Evolutionary conservation across 1,140 invertebrate species (phyloP).

Genomic region (Cydia amplana): DNA sequence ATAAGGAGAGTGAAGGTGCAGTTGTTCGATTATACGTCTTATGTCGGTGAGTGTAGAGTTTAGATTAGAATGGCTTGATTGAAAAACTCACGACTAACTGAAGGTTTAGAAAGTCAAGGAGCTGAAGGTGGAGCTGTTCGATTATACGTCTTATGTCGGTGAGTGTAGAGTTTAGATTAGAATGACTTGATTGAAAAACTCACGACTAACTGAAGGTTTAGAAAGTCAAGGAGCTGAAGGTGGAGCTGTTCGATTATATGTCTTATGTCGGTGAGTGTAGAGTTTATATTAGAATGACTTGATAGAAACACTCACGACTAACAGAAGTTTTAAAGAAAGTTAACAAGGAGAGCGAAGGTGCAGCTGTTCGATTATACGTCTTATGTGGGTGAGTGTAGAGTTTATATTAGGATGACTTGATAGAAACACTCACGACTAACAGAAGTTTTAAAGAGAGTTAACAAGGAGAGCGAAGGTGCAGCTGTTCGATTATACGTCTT

Average conservation of each 20-base stretch:
- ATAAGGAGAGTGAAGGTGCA: constrained; percentile 75
- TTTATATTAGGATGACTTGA: not conserved
- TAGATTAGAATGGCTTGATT: not conserved
- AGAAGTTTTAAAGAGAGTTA: no score
- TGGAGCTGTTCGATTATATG: constrained; percentile 82
- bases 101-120: no score
- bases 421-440: no score
- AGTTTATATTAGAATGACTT: not conserved
- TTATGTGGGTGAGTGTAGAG: constrained; percentile 74
- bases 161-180: constrained; percentile 40
- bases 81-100: no score
- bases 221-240: constrained; percentile 63
- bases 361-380: constrained; percentile 82
- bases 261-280: constrained; percentile 77
- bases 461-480: constrained; percentile 77
- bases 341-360: constrained; percentile 75
- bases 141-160: constrained; percentile 81
- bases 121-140: constrained; percentile 81
- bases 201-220: no score
- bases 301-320: no score
- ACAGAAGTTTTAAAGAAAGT: no score
- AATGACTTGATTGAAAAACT: not conserved
- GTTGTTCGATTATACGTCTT: constrained; percentile 81
- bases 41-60: constrained; percentile 72
- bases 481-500: constrained; percentile 81